Percentiles rank a stretch among this genome's conserved stretches.
Evolutionary conservation across 1,140 invertebrate species (phyloP).

Genomic region (Rhagoletis zephyria): DNA sequence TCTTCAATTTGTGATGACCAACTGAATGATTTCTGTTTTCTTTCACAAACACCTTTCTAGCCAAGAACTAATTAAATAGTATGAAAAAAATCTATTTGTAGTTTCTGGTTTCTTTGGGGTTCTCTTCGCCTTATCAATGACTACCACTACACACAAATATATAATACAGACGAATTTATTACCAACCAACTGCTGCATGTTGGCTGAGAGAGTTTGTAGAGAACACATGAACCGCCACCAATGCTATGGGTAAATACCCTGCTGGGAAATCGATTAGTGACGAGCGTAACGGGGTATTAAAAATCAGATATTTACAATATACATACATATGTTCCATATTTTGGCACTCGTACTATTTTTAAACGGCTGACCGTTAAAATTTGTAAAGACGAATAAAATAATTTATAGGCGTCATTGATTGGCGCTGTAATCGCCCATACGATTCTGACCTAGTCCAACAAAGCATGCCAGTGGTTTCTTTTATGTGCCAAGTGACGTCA

Average conservation of each 20-base stretch:
- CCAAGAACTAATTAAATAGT: not conserved
- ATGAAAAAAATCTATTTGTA: slow-evolving; percentile 21
- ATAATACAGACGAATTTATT: not conserved
- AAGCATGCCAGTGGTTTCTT: too few relatives aligned
- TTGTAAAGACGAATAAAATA: too few relatives aligned
- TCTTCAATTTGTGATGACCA: slow-evolving; percentile 25
- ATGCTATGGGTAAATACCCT: not conserved
- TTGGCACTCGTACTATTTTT: too few relatives aligned
- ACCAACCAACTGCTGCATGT: not conserved
- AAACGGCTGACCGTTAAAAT: too few relatives aligned
- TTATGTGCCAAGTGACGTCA: too few relatives aligned
- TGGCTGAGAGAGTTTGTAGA: slow-evolving; percentile 1
- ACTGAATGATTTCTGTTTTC: slow-evolving; percentile 29
- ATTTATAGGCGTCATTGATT: too few relatives aligned
- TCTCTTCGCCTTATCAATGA: slow-evolving; percentile 25
- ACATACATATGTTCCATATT: too few relatives aligned
- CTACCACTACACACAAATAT: not conserved
- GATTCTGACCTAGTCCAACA: too few relatives aligned
- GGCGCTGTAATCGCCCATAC: too few relatives aligned
- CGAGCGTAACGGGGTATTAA: too few relatives aligned
- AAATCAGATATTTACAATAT: too few relatives aligned
- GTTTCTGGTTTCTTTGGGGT: slow-evolving; percentile 12
- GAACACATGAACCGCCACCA: not conserved
- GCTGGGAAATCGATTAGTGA: not conserved
- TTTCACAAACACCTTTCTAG: slow-evolving; percentile 5